phyloP scores from a whole-genome alignment of 2,113 vertebrate species.

The Pao palembangensis region DNA sequence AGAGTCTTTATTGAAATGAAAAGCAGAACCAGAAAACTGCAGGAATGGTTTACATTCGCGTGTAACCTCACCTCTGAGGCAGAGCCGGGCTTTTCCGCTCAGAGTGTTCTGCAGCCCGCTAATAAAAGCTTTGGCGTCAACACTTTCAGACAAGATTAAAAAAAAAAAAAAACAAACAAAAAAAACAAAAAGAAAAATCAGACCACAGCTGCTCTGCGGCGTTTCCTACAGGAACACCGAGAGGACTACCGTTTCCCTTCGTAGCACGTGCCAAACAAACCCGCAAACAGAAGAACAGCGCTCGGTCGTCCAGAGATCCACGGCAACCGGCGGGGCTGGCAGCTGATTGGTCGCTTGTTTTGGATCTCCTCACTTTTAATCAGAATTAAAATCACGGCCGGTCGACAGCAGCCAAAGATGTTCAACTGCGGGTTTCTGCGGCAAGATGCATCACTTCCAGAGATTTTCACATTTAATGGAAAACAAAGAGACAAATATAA shows the following conservation, averaged over 20 bases:
- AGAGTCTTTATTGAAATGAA: constrained; percentile 69
- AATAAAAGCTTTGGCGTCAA: constrained; percentile 51
- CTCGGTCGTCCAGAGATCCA: no score
- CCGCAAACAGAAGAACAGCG: no score
- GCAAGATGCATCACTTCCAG: constrained; percentile 19
- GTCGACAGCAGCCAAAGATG: neutral
- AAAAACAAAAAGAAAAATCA: no score
- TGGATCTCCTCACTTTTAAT: neutral
- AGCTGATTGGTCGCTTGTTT: neutral
- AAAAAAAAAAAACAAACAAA: neutral
- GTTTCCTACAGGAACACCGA: neutral
- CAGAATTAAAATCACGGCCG: no score
- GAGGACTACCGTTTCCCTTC: constrained; percentile 2
- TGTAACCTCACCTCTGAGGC: constrained; percentile 41
- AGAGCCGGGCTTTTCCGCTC: constrained; percentile 1
- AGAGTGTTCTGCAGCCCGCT: neutral
- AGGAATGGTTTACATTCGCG: constrained; percentile 50
- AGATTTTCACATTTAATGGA: constrained; percentile 52
- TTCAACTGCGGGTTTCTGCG: neutral
- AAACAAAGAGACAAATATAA: constrained; percentile 22
- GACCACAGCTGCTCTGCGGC: constrained; percentile 2
- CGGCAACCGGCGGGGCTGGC: no score
- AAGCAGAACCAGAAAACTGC: constrained; percentile 29
- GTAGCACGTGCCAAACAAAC: neutral
- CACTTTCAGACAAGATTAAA: constrained; percentile 22